phyloP scores from a whole-genome alignment of 2,113 vertebrate species.

The Burhinus bistriatus region DNA sequence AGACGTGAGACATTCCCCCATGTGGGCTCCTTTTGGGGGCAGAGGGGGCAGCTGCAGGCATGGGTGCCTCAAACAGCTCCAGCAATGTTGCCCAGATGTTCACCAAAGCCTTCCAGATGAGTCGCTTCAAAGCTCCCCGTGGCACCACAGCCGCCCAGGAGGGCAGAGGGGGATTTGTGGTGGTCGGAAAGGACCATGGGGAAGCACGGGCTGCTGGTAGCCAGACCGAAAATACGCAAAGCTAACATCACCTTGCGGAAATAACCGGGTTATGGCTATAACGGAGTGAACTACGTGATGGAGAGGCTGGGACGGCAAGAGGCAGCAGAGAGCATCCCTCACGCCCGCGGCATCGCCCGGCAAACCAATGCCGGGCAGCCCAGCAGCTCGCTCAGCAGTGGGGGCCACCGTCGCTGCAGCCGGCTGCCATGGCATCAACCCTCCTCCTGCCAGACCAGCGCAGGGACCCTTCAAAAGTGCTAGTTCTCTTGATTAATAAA shows the following conservation, averaged over 20 bases:
- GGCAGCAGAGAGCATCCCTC: background rate
- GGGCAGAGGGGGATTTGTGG: background rate
- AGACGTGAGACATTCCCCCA: rapidly evolving
- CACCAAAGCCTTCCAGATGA: background rate
- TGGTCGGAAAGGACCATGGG: too few species aligned
- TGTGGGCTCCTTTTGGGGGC: background rate
- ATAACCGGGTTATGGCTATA: rapidly evolving
- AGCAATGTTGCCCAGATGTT: too few species aligned
- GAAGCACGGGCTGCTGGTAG: too few species aligned
- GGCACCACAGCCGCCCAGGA: background rate
- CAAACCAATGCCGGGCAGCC: too few species aligned
- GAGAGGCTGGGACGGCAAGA: background rate
- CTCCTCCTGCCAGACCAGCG: background rate
- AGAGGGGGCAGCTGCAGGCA: rapidly evolving
- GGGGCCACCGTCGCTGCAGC: too few species aligned
- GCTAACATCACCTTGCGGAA: background rate
- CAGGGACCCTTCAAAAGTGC: background rate
- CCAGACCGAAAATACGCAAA: background rate
- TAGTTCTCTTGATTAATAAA: background rate
- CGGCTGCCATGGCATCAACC: background rate
- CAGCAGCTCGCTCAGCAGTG: too few species aligned
- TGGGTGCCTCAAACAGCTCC: background rate
- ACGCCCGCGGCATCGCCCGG: too few species aligned
- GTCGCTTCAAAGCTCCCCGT: rapidly evolving
- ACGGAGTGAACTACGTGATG: rapidly evolving